A percentile compares a stretch with the other conserved stretches of the same genome.
Conservation (phyloP, 1,140 invertebrate species). For the Panagrolaimus sp. region DNA sequence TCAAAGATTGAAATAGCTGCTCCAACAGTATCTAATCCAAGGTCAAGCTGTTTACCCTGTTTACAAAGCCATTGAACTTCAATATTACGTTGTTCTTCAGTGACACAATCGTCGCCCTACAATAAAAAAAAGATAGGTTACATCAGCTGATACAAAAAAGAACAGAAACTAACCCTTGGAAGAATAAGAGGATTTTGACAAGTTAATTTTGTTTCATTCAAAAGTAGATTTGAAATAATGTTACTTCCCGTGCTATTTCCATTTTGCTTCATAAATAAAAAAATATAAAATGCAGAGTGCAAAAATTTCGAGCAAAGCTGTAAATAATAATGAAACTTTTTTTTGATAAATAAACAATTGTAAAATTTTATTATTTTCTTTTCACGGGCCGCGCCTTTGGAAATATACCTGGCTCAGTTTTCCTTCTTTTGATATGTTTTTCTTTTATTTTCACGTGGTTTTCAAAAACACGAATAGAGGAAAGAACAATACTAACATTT, state of each 20-base stretch:
- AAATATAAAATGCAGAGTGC: neutral
- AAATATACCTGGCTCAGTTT: too few relatives aligned
- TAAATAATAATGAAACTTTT: neutral
- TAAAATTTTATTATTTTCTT: too few relatives aligned
- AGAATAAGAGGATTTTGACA: neutral
- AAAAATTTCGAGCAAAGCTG: neutral
- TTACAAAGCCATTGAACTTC: slow-evolving; percentile 8
- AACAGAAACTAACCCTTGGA: neutral
- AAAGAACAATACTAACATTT: too few relatives aligned
- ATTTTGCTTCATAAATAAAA: slow-evolving; percentile 14
- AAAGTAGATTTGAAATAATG: neutral
- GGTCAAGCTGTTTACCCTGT: neutral
- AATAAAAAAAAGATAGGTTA: neutral
- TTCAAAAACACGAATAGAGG: too few relatives aligned
- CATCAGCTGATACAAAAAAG: neutral
- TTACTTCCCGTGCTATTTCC: neutral
- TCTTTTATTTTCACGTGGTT: too few relatives aligned
- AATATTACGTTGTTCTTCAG: neutral
- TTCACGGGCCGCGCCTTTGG: too few relatives aligned
- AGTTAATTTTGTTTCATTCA: neutral
- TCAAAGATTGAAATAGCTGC: slow-evolving; percentile 6
- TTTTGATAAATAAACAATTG: neutral
- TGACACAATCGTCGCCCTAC: neutral
- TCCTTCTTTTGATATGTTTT: too few relatives aligned
- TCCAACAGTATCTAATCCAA: slow-evolving; percentile 1